These are phyloP conservation scores for Schizaphis graminum DNA, from an alignment of 2,888 invertebrate species.

Conservation along the genomic window DNA sequence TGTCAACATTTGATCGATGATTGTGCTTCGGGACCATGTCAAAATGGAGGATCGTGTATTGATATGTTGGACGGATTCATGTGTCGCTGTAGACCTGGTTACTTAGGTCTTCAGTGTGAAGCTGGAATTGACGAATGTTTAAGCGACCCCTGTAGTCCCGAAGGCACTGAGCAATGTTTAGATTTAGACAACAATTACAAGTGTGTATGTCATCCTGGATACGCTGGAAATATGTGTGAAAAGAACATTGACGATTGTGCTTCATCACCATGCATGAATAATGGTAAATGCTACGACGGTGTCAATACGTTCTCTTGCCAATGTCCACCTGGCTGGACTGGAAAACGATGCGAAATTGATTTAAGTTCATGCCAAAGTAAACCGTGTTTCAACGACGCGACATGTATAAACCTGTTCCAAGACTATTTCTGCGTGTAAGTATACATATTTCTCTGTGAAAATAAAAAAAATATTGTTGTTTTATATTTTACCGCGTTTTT, in stretches of 20 bases:
- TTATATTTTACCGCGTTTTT: slow-evolving; percentile 67
- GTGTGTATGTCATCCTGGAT: slow-evolving; percentile 92
- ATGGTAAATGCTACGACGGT: slow-evolving; percentile 89
- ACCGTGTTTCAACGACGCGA: slow-evolving; percentile 94
- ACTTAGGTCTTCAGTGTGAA: slow-evolving; percentile 90
- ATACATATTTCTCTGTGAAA: slow-evolving; percentile 62
- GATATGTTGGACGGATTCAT: slow-evolving; percentile 91
- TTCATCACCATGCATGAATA: slow-evolving; percentile 87
- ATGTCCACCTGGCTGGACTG: slow-evolving; percentile 90
- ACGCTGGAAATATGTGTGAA: slow-evolving; percentile 77
- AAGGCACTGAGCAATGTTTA: slow-evolving; percentile 90
- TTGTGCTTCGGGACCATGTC: slow-evolving; percentile 90
- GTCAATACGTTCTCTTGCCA: slow-evolving; percentile 86
- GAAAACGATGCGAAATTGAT: slow-evolving; percentile 86
- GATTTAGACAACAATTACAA: slow-evolving; percentile 89
- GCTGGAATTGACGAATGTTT: slow-evolving; percentile 93
- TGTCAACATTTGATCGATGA: slow-evolving; percentile 95
- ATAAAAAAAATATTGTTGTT: not conserved
- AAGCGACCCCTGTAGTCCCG: slow-evolving; percentile 89
- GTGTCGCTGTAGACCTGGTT: slow-evolving; percentile 95
- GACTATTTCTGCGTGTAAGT: slow-evolving; percentile 92
- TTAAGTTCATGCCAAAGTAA: slow-evolving; percentile 87
- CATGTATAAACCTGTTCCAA: slow-evolving; percentile 91
- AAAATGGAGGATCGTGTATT: slow-evolving; percentile 89
- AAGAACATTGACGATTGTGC: slow-evolving; percentile 89